Evolutionary conservation across 2,113 vertebrate genomes (phyloP).

Genomic region (Hiodon alosoides): DNA sequence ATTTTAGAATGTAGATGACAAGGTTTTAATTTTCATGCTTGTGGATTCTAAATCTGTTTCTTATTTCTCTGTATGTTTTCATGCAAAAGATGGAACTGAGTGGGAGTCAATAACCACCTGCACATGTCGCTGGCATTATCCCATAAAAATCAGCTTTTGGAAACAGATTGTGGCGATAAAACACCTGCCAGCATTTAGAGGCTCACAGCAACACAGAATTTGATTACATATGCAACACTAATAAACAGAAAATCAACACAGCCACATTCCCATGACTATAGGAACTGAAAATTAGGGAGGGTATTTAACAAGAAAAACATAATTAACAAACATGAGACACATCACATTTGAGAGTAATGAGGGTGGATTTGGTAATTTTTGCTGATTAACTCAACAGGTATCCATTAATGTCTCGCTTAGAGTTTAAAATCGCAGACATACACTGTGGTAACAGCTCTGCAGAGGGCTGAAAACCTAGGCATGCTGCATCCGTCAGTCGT

Average conservation of each 20-base stretch:
- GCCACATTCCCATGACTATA: neutral
- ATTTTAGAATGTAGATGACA: too few species aligned
- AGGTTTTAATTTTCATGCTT: too few species aligned
- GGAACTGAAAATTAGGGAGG: constrained; percentile 13
- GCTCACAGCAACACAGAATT: constrained; percentile 18
- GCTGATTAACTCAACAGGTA: constrained; percentile 17
- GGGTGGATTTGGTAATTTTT: constrained; percentile 13
- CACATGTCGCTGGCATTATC: constrained; percentile 30
- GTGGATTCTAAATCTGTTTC: too few species aligned
- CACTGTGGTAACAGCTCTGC: too few species aligned
- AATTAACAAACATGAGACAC: neutral
- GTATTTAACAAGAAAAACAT: constrained; percentile 19
- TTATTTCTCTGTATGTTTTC: constrained; percentile 27
- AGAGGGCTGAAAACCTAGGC: too few species aligned
- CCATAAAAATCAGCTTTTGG: constrained; percentile 27
- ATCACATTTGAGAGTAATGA: constrained; percentile 3
- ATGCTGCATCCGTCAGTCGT: too few species aligned
- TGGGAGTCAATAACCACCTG: constrained; percentile 20
- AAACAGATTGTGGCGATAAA: constrained; percentile 29
- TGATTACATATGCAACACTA: constrained; percentile 42
- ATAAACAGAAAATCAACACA: constrained; percentile 34
- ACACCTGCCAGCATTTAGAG: constrained; percentile 30
- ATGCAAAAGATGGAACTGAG: constrained; percentile 34
- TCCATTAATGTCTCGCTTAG: neutral
- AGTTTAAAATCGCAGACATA: neutral